Percentiles rank a stretch among this genome's conserved stretches.
Conservation (phyloP, 2,797 vertebrate species). For the Sphenodon punctatus region DNA sequence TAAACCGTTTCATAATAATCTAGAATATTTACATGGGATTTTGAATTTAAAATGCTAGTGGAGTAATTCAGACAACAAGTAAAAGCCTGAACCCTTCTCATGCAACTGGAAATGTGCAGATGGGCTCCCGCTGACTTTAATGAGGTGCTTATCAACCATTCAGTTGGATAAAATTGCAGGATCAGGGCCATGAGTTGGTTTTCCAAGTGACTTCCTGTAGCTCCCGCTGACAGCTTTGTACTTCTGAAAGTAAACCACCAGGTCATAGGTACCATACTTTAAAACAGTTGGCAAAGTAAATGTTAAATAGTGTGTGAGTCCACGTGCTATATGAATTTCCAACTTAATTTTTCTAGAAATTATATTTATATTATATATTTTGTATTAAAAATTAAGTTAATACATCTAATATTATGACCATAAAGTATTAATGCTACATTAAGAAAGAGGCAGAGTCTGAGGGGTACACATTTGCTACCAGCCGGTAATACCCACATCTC, state of each 20-base stretch:
- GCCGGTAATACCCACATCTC: too few species aligned
- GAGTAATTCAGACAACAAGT: background rate
- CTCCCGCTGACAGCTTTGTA: background rate
- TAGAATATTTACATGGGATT: background rate
- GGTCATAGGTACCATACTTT: background rate
- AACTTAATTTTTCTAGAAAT: too few species aligned
- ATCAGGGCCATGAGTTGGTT: background rate
- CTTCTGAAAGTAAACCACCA: background rate
- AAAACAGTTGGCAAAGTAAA: background rate
- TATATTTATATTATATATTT: too few species aligned
- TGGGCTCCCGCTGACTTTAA: background rate
- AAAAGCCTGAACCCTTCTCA: background rate
- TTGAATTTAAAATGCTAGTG: background rate
- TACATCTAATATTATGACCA: too few species aligned
- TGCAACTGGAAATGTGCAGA: rapidly evolving
- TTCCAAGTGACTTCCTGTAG: background rate
- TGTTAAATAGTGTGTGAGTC: background rate
- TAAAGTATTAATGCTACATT: too few species aligned
- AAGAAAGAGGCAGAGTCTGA: too few species aligned
- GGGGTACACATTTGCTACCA: too few species aligned
- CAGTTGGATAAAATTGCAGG: background rate
- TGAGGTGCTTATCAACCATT: background rate
- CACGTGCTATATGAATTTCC: too few species aligned
- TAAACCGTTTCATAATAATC: too few species aligned
- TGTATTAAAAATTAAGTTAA: too few species aligned